Percentiles rank a stretch among this genome's conserved stretches.
phyloP scores from a whole-genome alignment of 2,113 vertebrate species.

The Neopipo cinnamomea region DNA sequence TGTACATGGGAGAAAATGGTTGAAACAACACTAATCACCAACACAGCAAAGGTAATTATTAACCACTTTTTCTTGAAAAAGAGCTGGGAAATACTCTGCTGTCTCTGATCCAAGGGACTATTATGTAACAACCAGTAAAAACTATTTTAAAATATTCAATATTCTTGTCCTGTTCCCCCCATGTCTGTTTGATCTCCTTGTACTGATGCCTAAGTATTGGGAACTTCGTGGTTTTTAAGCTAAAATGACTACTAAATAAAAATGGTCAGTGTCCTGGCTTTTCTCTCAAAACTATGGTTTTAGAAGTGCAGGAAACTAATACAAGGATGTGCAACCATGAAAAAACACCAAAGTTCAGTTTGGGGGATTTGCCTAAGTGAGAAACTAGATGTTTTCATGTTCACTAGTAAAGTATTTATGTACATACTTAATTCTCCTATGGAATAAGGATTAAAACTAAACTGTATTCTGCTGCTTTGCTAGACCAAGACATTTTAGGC shows the following conservation, averaged over 20 bases:
- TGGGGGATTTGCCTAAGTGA: neutral
- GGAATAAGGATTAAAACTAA: neutral
- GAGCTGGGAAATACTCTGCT: neutral
- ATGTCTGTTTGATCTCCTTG: neutral
- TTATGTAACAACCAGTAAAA: neutral
- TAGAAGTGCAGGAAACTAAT: neutral
- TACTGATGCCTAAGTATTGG: fast-evolving
- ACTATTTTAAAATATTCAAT: neutral
- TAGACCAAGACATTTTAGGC: neutral
- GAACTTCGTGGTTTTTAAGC: neutral
- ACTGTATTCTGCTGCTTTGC: neutral
- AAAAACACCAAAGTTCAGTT: neutral
- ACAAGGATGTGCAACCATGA: neutral
- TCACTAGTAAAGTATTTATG: neutral
- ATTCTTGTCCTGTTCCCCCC: neutral
- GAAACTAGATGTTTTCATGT: neutral
- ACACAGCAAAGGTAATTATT: conserved; percentile 39
- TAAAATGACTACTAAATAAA: neutral
- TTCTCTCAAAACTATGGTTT: neutral
- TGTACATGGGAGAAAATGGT: conserved; percentile 14
- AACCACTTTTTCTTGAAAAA: conserved; percentile 25
- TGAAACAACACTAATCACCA: conserved; percentile 13
- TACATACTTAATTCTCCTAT: neutral
- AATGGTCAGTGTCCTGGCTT: neutral
- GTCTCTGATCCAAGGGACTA: neutral